Evolutionary conservation across 2,888 invertebrate species (phyloP).

Genomic region (Eucriotettix oculatus): DNA sequence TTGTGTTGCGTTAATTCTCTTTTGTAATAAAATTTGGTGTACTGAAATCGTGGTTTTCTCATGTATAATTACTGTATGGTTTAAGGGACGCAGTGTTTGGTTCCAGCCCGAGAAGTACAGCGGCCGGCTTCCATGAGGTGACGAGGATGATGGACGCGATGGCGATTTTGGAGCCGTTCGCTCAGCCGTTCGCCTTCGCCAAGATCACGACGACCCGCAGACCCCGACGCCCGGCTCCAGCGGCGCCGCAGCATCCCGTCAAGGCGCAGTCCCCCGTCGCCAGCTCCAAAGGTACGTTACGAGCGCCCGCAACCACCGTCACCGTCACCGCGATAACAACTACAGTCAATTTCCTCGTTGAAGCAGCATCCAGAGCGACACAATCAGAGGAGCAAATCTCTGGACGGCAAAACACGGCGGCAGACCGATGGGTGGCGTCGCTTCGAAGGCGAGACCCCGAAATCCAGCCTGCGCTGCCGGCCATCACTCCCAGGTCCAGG

Average conservation of each 20-base stretch:
- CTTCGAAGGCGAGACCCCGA: slow-evolving; percentile 46
- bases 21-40: too few relatives aligned
- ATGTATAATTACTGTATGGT: too few relatives aligned
- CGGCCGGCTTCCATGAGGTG: neutral
- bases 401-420: slow-evolving; percentile 20
- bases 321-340: too few relatives aligned
- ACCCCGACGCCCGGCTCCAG: neutral
- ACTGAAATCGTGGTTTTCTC: too few relatives aligned
- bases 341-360: too few relatives aligned
- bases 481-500: slow-evolving; percentile 29
- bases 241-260: neutral
- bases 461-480: slow-evolving; percentile 44
- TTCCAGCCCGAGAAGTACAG: neutral
- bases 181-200: neutral
- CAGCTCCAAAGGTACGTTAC: neutral
- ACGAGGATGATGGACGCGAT: neutral
- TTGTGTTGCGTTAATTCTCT: too few relatives aligned
- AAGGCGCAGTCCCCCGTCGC: too few relatives aligned
- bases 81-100: neutral
- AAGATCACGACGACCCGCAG: neutral
- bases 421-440: slow-evolving; percentile 53
- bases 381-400: slow-evolving; percentile 4
- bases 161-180: neutral
- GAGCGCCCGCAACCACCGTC: too few relatives aligned
- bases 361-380: neutral